Conservation (phyloP, 2,113 vertebrate genomes). For the Pygoscelis adeliae region DNA sequence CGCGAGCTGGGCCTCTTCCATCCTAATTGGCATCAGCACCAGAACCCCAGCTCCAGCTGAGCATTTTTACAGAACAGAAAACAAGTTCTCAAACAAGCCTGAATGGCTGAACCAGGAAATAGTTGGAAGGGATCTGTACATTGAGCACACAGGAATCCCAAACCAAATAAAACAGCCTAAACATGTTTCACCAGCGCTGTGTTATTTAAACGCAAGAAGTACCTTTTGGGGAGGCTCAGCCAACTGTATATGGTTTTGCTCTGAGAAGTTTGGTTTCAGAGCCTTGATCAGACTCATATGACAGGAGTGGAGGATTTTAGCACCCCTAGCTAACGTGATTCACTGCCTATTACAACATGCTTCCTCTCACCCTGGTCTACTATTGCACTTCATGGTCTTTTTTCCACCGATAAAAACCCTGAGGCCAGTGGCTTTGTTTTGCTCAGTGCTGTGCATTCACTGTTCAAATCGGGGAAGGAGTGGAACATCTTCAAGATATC, state of each 20-base stretch:
- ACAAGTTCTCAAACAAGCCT: slow-evolving; percentile 22
- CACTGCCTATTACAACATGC: slow-evolving; percentile 39
- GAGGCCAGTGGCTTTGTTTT: slow-evolving; percentile 36
- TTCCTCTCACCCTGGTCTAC: slow-evolving; percentile 13
- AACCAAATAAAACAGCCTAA: slow-evolving; percentile 26
- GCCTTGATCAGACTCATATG: slow-evolving; percentile 55
- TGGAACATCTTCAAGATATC: not conserved
- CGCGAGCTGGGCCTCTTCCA: slow-evolving; percentile 39
- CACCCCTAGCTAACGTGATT: slow-evolving; percentile 37
- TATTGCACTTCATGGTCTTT: not conserved
- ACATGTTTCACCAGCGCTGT: not conserved
- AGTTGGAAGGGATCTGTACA: slow-evolving; percentile 11
- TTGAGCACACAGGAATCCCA: not conserved
- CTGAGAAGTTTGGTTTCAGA: slow-evolving; percentile 18
- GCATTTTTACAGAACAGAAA: slow-evolving; percentile 52
- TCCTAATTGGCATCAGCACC: slow-evolving; percentile 64
- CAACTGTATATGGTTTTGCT: slow-evolving; percentile 26
- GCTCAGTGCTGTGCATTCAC: not conserved
- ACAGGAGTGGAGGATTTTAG: slow-evolving; percentile 37
- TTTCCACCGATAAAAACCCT: not conserved
- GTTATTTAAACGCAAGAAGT: not conserved
- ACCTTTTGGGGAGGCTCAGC: not conserved
- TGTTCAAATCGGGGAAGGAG: not conserved
- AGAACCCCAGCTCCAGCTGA: slow-evolving; percentile 58
- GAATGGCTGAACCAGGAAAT: slow-evolving; percentile 39